These are phyloP conservation scores for Congeria kusceri DNA, from an alignment of 2,888 invertebrate genomes.

Conservation along the genomic window DNA sequence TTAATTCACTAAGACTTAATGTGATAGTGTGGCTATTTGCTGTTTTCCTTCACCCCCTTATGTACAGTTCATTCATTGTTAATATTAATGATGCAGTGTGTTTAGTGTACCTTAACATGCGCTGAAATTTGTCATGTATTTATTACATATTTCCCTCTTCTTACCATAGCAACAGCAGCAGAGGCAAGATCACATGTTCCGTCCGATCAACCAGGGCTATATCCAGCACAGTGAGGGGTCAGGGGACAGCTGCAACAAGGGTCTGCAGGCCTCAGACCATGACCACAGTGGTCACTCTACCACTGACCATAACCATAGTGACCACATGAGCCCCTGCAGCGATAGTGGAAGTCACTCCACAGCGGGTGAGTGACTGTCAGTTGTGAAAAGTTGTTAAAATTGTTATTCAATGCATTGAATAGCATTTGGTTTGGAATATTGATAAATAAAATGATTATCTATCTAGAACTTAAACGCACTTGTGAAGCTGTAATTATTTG, in stretches of 20 bases:
- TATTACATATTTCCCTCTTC: no score
- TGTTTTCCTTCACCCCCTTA: no score
- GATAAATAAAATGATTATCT: no score
- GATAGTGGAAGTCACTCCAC: conserved; percentile 80
- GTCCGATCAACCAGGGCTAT: conserved; percentile 81
- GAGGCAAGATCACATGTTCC: conserved; percentile 74
- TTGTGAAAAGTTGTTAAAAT: no score
- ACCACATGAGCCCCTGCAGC: conserved; percentile 78
- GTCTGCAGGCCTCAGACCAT: conserved; percentile 78
- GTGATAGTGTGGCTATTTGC: no score
- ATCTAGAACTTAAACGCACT: not conserved
- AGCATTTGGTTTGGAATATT: no score
- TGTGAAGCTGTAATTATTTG: not conserved
- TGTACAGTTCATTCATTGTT: no score
- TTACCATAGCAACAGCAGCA: conserved; percentile 41
- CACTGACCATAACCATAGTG: conserved; percentile 70
- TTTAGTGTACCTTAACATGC: no score
- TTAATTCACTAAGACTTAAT: no score
- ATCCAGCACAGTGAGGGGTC: conserved; percentile 83
- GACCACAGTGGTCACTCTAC: conserved; percentile 51
- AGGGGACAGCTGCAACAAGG: conserved; percentile 84
- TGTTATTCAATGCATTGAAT: not conserved
- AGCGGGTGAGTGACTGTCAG: no score
- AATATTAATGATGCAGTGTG: no score
- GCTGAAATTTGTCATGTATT: no score